These are phyloP conservation scores for Drosophila nasuta DNA, from an alignment of 1,140 invertebrate genomes.

Conservation along the genomic window DNA sequence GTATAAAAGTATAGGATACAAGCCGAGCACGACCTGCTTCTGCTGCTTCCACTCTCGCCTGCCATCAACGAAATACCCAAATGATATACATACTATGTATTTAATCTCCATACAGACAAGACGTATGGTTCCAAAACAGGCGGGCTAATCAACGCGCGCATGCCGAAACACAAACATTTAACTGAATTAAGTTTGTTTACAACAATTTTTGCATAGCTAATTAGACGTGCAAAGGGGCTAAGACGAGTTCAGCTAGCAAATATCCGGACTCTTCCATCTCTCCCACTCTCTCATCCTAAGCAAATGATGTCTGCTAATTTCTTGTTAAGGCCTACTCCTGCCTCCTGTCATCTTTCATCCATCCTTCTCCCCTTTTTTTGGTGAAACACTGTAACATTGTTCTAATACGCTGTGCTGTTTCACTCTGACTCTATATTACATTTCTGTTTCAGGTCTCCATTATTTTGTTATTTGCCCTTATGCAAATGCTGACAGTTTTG, in stretches of 20 bases:
- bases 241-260: slow-evolving; percentile 30
- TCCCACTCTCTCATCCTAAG: slow-evolving; percentile 8
- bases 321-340: slow-evolving; percentile 7
- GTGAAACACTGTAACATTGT: slow-evolving; percentile 1
- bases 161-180: slow-evolving; percentile 78
- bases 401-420: neutral
- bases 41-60: too few species aligned
- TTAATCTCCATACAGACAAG: slow-evolving; percentile 13
- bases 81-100: slow-evolving; percentile 27
- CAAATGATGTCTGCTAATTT: slow-evolving; percentile 37
- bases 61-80: neutral
- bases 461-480: neutral
- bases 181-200: slow-evolving; percentile 80
- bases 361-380: neutral
- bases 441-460: neutral
- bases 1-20: slow-evolving; percentile 38
- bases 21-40: slow-evolving; percentile 4
- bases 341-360: neutral
- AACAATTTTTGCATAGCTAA: slow-evolving; percentile 82
- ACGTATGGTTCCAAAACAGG: slow-evolving; percentile 11
- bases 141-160: slow-evolving; percentile 72
- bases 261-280: slow-evolving; percentile 6
- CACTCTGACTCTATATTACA: too few species aligned
- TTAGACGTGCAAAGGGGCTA: slow-evolving; percentile 55
- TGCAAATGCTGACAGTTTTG: neutral